A percentile compares a stretch with the other conserved stretches of the same genome.
Evolutionary conservation across 2,113 vertebrate genomes (phyloP).

Genomic region (Lycaon pictus): DNA sequence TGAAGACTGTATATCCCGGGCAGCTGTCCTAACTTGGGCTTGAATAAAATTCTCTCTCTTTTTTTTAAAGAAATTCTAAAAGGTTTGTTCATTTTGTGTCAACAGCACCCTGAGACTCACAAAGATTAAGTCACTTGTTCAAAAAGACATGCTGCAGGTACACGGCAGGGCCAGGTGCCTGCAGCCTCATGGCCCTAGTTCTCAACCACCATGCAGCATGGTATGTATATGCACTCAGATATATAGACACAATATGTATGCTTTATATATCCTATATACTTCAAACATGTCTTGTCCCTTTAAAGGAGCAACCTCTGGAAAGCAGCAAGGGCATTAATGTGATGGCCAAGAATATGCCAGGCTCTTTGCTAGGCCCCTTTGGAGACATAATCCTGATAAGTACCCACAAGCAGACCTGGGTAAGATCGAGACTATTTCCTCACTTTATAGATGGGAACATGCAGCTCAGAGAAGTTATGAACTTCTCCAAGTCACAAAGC

Average conservation of each 20-base stretch:
- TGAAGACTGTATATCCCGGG: not conserved
- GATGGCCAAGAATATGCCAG: not conserved
- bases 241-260: not conserved
- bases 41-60: not conserved
- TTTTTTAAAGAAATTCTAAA: not conserved
- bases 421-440: too few species aligned
- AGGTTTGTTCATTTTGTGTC: not conserved
- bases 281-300: not conserved
- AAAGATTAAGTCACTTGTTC: not conserved
- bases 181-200: not conserved
- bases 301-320: not conserved
- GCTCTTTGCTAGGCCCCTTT: not conserved
- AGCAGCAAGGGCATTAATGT: not conserved
- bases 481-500: not conserved
- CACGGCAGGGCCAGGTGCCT: not conserved
- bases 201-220: rapidly evolving
- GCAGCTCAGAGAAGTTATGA: not conserved
- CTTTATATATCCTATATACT: not conserved
- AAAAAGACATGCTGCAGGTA: not conserved
- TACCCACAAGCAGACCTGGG: not conserved
- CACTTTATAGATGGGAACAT: not conserved
- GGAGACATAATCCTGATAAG: not conserved
- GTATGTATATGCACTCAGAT: not conserved
- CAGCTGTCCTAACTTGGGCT: not conserved
- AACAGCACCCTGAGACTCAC: not conserved